A percentile compares a stretch with the other conserved stretches of the same genome.
Evolutionary conservation across 2,797 vertebrate species (phyloP).

Genomic region (Uromys caudimaculatus): DNA sequence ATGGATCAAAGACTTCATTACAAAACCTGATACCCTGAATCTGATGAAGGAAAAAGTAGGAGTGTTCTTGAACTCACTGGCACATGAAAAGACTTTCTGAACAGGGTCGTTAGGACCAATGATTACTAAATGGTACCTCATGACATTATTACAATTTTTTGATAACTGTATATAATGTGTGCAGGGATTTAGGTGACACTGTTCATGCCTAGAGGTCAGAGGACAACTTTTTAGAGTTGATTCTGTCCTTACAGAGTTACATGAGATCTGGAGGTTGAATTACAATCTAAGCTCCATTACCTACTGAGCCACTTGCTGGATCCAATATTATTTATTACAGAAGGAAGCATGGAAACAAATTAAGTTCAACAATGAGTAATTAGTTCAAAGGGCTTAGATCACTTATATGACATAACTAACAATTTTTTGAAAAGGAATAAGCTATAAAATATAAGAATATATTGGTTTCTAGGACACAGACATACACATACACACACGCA

Average conservation of each 20-base stretch:
- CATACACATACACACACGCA: neutral
- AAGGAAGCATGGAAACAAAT: neutral
- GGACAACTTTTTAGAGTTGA: neutral
- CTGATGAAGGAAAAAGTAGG: neutral
- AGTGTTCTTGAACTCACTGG: neutral
- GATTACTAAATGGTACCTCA: neutral
- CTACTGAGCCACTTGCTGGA: neutral
- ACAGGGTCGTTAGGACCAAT: neutral
- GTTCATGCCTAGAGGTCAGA: neutral
- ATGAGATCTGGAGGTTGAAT: neutral
- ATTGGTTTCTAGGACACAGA: neutral
- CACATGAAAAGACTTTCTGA: neutral
- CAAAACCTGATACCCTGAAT: neutral
- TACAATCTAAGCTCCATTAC: neutral
- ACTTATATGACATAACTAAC: conserved; percentile 20
- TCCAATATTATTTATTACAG: neutral
- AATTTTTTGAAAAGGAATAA: conserved; percentile 50
- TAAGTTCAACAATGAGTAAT: neutral
- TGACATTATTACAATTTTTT: neutral
- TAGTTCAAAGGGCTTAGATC: neutral
- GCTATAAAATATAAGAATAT: conserved; percentile 2
- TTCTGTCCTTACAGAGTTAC: neutral
- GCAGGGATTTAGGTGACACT: neutral
- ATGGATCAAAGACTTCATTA: neutral
- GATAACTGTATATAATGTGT: neutral